phyloP scores from a whole-genome alignment of 2,888 invertebrate genomes.

The Biston betularia region DNA sequence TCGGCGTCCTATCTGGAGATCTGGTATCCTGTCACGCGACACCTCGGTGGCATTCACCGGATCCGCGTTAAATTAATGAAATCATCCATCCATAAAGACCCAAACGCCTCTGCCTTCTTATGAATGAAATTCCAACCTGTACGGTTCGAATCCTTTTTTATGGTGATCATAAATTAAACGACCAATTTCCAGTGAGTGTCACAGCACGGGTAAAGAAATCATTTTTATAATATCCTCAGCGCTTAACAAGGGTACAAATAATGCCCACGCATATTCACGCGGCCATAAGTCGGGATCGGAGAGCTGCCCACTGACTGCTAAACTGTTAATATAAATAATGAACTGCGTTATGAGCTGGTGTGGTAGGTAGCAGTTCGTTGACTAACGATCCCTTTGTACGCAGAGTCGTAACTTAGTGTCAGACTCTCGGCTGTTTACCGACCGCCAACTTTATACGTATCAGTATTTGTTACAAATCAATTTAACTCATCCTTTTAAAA shows the following conservation, averaged over 20 bases:
- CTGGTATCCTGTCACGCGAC: slow-evolving; percentile 65
- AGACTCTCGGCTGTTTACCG: slow-evolving; percentile 42
- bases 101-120: slow-evolving; percentile 85
- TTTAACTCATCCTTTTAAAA: slow-evolving; percentile 24
- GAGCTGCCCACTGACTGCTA: slow-evolving; percentile 81
- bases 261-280: slow-evolving; percentile 86
- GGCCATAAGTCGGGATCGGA: slow-evolving; percentile 79
- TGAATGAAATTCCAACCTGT: slow-evolving; percentile 86
- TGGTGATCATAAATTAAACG: slow-evolving; percentile 82
- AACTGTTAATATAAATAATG: slow-evolving; percentile 87
- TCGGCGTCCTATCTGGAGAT: slow-evolving; percentile 62
- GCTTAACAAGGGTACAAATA: slow-evolving; percentile 85
- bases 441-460: slow-evolving; percentile 45
- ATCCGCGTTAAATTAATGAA: slow-evolving; percentile 84
- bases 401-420: slow-evolving; percentile 64
- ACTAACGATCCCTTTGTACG: slow-evolving; percentile 81
- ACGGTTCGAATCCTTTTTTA: slow-evolving; percentile 84
- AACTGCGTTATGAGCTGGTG: slow-evolving; percentile 79
- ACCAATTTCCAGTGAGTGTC: slow-evolving; percentile 85
- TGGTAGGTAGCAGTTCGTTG: slow-evolving; percentile 79
- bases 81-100: slow-evolving; percentile 85
- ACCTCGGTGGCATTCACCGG: slow-evolving; percentile 75
- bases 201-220: slow-evolving; percentile 84
- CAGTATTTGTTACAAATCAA: slow-evolving; percentile 45
- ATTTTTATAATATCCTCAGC: slow-evolving; percentile 86